These are phyloP conservation scores for Misgurnus mizolepis DNA, from an alignment of 2,113 vertebrate genomes.

Conservation along the genomic window DNA sequence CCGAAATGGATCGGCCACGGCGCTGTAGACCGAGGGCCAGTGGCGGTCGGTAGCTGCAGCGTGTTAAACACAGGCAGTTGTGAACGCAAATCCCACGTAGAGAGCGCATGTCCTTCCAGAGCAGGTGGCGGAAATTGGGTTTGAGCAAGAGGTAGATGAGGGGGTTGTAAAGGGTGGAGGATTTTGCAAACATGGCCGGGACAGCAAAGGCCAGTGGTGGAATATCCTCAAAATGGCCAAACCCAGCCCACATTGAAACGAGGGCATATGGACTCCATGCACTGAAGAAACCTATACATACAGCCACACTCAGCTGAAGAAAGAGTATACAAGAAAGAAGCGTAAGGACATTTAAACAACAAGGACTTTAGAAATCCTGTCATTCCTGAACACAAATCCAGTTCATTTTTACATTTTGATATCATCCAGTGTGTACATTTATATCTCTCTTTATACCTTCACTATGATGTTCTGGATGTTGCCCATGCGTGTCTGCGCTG, in stretches of 20 bases:
- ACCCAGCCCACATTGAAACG: constrained; percentile 66
- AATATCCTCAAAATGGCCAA: constrained; percentile 63
- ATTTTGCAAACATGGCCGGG: constrained; percentile 68
- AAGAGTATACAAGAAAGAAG: background rate
- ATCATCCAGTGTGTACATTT: background rate
- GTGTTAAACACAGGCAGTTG: constrained; percentile 29
- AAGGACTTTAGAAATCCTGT: no score
- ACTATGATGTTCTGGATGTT: constrained; percentile 61
- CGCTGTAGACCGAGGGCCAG: constrained; percentile 28
- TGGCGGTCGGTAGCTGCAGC: constrained; percentile 24
- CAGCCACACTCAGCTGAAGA: constrained; percentile 64
- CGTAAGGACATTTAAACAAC: background rate
- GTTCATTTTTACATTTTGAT: no score
- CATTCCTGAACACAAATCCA: no score
- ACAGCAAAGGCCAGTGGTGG: constrained; percentile 65
- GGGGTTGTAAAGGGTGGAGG: constrained; percentile 68
- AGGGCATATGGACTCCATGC: constrained; percentile 70
- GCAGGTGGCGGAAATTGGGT: constrained; percentile 61
- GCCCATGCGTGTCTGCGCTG: constrained; percentile 54
- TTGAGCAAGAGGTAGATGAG: constrained; percentile 64
- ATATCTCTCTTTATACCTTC: constrained; percentile 56
- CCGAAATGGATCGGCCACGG: constrained; percentile 34
- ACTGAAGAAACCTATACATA: constrained; percentile 65
- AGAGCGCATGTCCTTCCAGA: constrained; percentile 52
- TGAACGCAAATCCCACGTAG: constrained; percentile 51